Percentiles rank a stretch among this genome's conserved stretches.
These are phyloP conservation scores for Acanthiza pusilla DNA, from an alignment of 2,797 vertebrate genomes.

Conservation along the genomic window DNA sequence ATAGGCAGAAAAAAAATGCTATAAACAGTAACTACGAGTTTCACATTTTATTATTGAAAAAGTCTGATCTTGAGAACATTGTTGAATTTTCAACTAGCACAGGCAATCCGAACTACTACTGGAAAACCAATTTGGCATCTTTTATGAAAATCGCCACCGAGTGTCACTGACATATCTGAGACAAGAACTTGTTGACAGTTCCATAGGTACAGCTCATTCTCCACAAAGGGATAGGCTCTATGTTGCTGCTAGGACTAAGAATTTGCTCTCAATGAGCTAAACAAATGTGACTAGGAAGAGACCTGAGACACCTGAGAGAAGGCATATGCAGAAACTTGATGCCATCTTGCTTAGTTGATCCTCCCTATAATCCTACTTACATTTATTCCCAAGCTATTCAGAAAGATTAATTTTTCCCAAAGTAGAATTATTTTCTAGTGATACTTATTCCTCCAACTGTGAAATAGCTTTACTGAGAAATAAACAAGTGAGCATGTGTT, in stretches of 20 bases:
- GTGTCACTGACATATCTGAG: not conserved
- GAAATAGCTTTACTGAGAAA: conserved; percentile 45
- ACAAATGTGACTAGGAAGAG: not conserved
- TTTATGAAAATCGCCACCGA: not conserved
- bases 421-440: conserved; percentile 11
- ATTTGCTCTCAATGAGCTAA: not conserved
- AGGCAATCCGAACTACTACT: not conserved
- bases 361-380: conserved; percentile 10
- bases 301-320: not conserved
- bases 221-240: not conserved
- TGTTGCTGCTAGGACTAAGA: not conserved
- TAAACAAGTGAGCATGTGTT: not conserved
- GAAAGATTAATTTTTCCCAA: conserved; percentile 36
- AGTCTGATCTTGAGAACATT: not conserved
- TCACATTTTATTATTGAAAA: not conserved
- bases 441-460: not conserved
- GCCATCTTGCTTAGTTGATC: conserved; percentile 23
- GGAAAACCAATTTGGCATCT: not conserved
- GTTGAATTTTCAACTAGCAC: not conserved
- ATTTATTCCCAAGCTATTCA: conserved; percentile 26
- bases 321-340: not conserved
- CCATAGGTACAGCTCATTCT: not conserved
- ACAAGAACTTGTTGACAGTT: not conserved
- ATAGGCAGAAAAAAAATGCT: not conserved
- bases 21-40: not conserved